Conservation (phyloP, 92 coral and sea anemone species). For the Porites cylindrica region DNA sequence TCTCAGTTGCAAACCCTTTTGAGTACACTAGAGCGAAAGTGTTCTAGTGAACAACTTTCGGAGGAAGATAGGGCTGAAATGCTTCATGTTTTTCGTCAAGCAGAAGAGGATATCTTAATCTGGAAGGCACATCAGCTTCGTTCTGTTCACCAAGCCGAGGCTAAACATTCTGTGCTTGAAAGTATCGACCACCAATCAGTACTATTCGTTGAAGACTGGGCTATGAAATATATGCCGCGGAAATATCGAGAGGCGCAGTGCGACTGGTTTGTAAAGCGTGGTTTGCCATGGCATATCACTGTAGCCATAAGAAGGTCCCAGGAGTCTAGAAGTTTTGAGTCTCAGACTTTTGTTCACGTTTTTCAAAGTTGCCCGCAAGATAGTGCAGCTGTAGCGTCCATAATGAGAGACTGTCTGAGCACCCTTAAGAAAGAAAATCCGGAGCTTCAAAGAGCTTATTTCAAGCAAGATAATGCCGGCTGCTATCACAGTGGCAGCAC, state of each 20-base stretch:
- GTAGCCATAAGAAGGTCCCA: slow-evolving; percentile 55
- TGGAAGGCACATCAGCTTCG: slow-evolving; percentile 70
- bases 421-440: background rate
- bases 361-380: slow-evolving; percentile 66
- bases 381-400: slow-evolving; percentile 56
- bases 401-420: slow-evolving; percentile 42
- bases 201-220: slow-evolving; percentile 50
- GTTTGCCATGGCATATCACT: slow-evolving; percentile 67
- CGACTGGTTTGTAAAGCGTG: slow-evolving; percentile 71
- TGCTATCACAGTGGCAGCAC: too few relatives aligned
- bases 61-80: too few relatives aligned
- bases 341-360: slow-evolving; percentile 57
- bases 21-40: too few relatives aligned
- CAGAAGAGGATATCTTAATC: slow-evolving; percentile 42
- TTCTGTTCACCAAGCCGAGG: slow-evolving; percentile 64
- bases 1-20: too few relatives aligned
- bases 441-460: too few relatives aligned
- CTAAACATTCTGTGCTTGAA: slow-evolving; percentile 52
- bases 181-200: slow-evolving; percentile 38
- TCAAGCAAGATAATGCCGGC: too few relatives aligned
- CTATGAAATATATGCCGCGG: slow-evolving; percentile 51
- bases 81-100: too few relatives aligned
- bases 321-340: slow-evolving; percentile 37
- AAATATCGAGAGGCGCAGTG: slow-evolving; percentile 54
- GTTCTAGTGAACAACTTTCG: too few relatives aligned